Percentiles rank a stretch among this genome's conserved stretches.
phyloP scores from a whole-genome alignment of 2,113 vertebrate genomes.

The Coregonus clupeaformis region DNA sequence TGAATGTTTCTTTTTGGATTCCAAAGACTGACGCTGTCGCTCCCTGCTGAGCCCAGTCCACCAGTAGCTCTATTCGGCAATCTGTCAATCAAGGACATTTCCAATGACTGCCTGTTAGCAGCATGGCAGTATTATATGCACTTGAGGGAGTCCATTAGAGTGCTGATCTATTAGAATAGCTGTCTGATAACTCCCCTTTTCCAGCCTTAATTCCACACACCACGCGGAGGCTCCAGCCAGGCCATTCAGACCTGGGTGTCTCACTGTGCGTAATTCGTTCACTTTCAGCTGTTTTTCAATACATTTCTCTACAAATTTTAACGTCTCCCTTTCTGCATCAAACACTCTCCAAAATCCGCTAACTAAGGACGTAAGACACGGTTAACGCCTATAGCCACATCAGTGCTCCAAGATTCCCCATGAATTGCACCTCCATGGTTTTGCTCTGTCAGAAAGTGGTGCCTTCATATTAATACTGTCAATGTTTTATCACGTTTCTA shows the following conservation, averaged over 20 bases:
- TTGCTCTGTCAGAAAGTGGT: too few relatives aligned
- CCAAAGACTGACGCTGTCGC: conserved; percentile 77
- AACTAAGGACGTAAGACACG: too few relatives aligned
- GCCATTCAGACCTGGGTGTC: neutral
- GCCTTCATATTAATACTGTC: too few relatives aligned
- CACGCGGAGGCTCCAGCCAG: neutral
- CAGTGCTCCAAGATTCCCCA: too few relatives aligned
- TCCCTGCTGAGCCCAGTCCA: conserved; percentile 71
- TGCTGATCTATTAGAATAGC: conserved; percentile 53
- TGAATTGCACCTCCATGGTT: too few relatives aligned
- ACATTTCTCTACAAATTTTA: too few relatives aligned
- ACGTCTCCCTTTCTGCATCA: too few relatives aligned
- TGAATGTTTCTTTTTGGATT: conserved; percentile 76
- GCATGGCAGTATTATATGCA: conserved; percentile 64
- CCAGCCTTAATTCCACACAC: conserved; percentile 60
- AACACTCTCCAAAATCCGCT: too few relatives aligned
- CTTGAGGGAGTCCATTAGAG: conserved; percentile 48
- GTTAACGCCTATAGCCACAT: too few relatives aligned
- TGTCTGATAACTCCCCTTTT: conserved; percentile 59
- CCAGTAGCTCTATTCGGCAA: conserved; percentile 71
- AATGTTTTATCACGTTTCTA: too few relatives aligned
- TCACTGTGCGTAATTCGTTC: too few relatives aligned
- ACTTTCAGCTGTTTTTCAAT: too few relatives aligned
- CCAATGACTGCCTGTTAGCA: conserved; percentile 18
- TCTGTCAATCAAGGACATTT: conserved; percentile 12